phyloP scores from a whole-genome alignment of 2,888 invertebrate species.

The Limnephilus lunatus region DNA sequence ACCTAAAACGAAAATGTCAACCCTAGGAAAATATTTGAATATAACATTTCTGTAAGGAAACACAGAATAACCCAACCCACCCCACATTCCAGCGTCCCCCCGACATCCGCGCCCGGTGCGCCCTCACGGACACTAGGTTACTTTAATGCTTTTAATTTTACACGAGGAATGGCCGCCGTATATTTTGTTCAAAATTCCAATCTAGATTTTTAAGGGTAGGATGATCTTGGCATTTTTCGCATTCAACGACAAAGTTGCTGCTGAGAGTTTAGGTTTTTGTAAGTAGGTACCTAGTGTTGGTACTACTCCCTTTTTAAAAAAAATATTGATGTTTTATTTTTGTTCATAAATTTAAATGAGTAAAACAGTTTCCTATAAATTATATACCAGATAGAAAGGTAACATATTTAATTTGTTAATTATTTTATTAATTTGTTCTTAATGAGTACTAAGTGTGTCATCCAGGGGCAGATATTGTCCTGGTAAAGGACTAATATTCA shows the following conservation, averaged over 20 bases:
- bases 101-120: conserved; percentile 10
- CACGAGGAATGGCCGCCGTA: conserved; percentile 44
- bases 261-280: neutral
- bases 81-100: conserved; percentile 45
- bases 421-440: no score
- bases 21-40: conserved; percentile 66
- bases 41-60: conserved; percentile 65
- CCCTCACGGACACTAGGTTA: conserved; percentile 57
- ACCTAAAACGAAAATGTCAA: conserved; percentile 66
- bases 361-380: no score
- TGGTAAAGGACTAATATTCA: no score
- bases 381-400: no score
- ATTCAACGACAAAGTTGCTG: neutral
- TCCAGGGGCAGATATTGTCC: no score
- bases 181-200: conserved; percentile 45
- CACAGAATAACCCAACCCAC: conserved; percentile 53
- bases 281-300: no score
- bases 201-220: conserved; percentile 36
- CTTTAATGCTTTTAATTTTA: conserved; percentile 66
- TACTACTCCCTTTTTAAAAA: no score
- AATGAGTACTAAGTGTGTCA: no score
- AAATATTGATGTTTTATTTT: no score
- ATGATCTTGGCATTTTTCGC: neutral
- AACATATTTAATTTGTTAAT: no score
- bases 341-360: no score